Evolutionary conservation across 1,140 invertebrate genomes (phyloP).

Genomic region (Pemphigus obesinymphae): DNA sequence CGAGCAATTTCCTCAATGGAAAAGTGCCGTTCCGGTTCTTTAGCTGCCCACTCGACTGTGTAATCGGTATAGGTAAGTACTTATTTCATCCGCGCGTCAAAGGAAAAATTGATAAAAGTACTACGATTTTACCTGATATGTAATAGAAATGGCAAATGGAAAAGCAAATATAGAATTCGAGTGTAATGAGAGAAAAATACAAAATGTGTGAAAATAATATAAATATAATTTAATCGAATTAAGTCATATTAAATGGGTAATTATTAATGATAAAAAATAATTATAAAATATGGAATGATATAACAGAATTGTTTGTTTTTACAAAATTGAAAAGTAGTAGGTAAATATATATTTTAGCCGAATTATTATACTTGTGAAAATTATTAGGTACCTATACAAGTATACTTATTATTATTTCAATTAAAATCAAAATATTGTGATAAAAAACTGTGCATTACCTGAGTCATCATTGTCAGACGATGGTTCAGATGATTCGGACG

Average conservation of each 20-base stretch:
- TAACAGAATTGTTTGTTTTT: no score
- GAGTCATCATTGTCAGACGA: slow-evolving; percentile 27
- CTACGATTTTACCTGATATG: background rate
- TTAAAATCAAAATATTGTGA: background rate
- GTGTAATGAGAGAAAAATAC: background rate
- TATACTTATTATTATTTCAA: background rate
- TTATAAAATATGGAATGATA: no score
- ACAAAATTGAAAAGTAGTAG: no score
- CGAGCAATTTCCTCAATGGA: background rate
- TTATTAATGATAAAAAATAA: no score
- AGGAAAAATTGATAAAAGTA: background rate
- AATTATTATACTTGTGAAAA: no score
- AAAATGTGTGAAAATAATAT: background rate
- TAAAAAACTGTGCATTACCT: slow-evolving; percentile 29
- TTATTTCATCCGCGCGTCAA: background rate
- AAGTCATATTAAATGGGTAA: no score
- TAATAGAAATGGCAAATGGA: background rate
- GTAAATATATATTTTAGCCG: no score
- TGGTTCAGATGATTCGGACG: slow-evolving; percentile 19
- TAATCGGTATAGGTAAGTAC: slow-evolving; percentile 31
- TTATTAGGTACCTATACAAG: background rate
- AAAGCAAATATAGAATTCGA: background rate
- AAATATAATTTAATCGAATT: no score
- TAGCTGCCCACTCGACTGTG: background rate
- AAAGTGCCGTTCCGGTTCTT: slow-evolving; percentile 23